phyloP scores from a whole-genome alignment of 2,888 invertebrate species.

The Troides aeacus region DNA sequence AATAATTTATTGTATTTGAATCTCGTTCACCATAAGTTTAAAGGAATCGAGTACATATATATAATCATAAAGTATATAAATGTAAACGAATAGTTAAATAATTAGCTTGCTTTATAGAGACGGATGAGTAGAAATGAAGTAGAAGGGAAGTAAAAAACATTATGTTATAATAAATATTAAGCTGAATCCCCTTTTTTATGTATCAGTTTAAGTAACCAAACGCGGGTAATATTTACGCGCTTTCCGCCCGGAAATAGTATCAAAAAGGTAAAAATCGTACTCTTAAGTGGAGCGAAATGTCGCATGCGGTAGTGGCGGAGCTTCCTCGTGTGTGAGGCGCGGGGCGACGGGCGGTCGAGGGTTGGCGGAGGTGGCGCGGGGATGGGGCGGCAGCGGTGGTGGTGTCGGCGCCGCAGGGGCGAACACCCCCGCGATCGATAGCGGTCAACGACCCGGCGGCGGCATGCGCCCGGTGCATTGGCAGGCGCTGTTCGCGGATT shows the following conservation, averaged over 20 bases:
- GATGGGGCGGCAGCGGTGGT: constrained; percentile 41
- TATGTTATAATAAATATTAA: too few relatives aligned
- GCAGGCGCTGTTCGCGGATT: constrained; percentile 55
- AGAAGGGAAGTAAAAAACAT: too few relatives aligned
- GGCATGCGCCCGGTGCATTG: constrained; percentile 70
- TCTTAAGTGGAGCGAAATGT: constrained; percentile 61
- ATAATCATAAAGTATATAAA: too few relatives aligned
- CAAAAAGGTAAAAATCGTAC: constrained; percentile 27
- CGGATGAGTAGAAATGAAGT: too few relatives aligned
- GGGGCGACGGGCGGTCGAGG: constrained; percentile 39
- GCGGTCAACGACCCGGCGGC: constrained; percentile 73
- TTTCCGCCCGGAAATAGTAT: constrained; percentile 8
- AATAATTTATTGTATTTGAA: too few relatives aligned
- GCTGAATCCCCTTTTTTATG: too few relatives aligned
- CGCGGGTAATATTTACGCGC: not conserved
- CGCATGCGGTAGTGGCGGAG: constrained; percentile 69
- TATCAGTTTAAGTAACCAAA: not conserved
- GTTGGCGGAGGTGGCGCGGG: constrained; percentile 41
- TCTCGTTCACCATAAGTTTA: too few relatives aligned
- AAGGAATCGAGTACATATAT: too few relatives aligned
- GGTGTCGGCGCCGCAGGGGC: constrained; percentile 62
- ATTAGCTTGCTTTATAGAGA: too few relatives aligned
- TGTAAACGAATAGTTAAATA: too few relatives aligned
- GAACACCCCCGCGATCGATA: constrained; percentile 74
- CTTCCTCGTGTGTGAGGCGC: constrained; percentile 57